Evolutionary conservation across 1,140 invertebrate genomes (phyloP).

Genomic region (Drosophila oshimai): DNA sequence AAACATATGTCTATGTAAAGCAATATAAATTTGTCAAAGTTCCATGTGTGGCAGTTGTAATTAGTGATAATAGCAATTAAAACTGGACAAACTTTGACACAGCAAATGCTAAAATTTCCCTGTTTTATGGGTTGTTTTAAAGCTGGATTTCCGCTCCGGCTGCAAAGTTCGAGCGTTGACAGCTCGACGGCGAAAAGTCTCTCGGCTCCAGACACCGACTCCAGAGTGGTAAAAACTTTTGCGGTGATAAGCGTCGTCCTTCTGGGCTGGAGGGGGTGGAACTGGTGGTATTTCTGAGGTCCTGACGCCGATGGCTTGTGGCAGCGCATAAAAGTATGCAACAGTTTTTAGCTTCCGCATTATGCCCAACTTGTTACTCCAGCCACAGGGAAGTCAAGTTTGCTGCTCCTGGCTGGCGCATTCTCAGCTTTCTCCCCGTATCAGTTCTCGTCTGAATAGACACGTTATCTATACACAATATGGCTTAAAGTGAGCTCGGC

Average conservation of each 20-base stretch:
- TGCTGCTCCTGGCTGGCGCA: conserved; percentile 21
- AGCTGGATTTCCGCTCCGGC: conserved; percentile 14
- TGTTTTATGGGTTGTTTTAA: conserved; percentile 34
- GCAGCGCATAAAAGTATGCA: conserved; percentile 59
- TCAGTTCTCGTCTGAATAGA: conserved; percentile 77
- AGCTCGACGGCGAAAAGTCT: conserved; percentile 50
- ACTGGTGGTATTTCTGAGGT: background rate
- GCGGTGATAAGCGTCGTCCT: conserved; percentile 67
- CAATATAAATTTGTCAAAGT: too few species aligned
- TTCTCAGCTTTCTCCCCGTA: conserved; percentile 62
- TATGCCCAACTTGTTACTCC: conserved; percentile 64
- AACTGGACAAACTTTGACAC: conserved; percentile 10
- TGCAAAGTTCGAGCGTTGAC: conserved; percentile 64
- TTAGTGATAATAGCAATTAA: conserved; percentile 54
- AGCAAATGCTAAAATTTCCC: background rate
- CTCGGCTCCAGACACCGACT: conserved; percentile 30
- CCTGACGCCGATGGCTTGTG: conserved; percentile 28
- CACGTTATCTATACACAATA: conserved; percentile 78
- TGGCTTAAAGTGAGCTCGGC: conserved; percentile 62
- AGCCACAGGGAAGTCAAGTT: conserved; percentile 42
- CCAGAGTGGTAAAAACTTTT: conserved; percentile 72
- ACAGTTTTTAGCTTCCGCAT: conserved; percentile 61
- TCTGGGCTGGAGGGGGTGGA: background rate
- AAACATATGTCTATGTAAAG: too few species aligned
- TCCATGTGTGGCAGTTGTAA: conserved; percentile 28